Evolutionary conservation across 2,113 vertebrate species (phyloP).

Genomic region (Otus sunia): DNA sequence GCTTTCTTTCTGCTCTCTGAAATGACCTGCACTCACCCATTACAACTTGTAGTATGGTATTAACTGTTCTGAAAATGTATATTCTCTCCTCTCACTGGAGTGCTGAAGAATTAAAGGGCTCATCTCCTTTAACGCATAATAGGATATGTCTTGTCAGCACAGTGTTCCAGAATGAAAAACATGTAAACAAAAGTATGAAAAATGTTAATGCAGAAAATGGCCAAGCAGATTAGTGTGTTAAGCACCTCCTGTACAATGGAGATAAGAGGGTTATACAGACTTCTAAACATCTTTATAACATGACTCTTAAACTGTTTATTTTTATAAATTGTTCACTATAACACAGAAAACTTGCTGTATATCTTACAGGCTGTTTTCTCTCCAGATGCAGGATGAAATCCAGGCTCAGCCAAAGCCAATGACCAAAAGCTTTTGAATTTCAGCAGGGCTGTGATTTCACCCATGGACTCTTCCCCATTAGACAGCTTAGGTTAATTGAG

Average conservation of each 20-base stretch:
- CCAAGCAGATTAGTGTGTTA: constrained; percentile 67
- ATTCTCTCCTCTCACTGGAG: constrained; percentile 3
- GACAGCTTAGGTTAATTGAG: not conserved
- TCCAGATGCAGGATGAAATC: not conserved
- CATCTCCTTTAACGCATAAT: constrained; percentile 59
- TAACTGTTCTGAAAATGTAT: not conserved
- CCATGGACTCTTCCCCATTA: not conserved
- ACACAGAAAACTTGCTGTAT: constrained; percentile 22
- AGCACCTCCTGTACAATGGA: constrained; percentile 64
- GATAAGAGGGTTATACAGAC: constrained; percentile 55
- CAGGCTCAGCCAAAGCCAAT: not conserved
- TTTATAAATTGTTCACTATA: constrained; percentile 19
- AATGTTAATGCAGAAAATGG: constrained; percentile 64
- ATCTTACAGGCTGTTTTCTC: constrained; percentile 6
- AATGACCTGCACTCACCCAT: not conserved
- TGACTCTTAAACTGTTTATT: constrained; percentile 54
- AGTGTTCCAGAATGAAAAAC: constrained; percentile 53
- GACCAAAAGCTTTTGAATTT: not conserved
- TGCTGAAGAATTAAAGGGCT: constrained; percentile 41
- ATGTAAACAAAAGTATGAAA: constrained; percentile 63
- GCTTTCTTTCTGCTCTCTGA: not conserved
- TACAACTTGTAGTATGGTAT: not conserved
- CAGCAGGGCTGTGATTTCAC: not conserved
- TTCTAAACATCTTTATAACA: constrained; percentile 55
- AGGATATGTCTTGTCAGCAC: constrained; percentile 57